Conservation (phyloP, 2,797 vertebrate species). For the Protonibea diacanthus region DNA sequence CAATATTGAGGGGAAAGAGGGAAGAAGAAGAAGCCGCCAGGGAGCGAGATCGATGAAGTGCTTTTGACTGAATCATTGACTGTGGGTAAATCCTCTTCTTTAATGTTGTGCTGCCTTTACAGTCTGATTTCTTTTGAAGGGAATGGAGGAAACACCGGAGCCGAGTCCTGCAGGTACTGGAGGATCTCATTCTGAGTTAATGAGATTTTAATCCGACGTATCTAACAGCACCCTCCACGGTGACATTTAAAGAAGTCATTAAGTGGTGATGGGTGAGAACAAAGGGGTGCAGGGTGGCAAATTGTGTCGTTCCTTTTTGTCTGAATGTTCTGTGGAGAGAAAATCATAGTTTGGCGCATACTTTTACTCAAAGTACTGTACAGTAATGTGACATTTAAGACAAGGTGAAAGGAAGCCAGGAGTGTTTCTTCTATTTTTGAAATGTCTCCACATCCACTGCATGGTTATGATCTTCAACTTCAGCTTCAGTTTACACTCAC, state of each 20-base stretch:
- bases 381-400: slow-evolving; percentile 7
- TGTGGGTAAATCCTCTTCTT: slow-evolving; percentile 39
- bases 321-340: neutral
- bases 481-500: too few relatives aligned
- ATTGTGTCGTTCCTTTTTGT: neutral
- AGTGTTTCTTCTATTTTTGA: too few relatives aligned
- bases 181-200: slow-evolving; percentile 54
- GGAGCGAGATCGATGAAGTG: slow-evolving; percentile 33
- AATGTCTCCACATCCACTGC: too few relatives aligned
- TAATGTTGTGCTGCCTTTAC: slow-evolving; percentile 23
- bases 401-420: too few relatives aligned
- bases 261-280: slow-evolving; percentile 47
- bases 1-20: neutral
- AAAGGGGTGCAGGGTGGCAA: neutral
- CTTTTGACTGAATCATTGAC: slow-evolving; percentile 39
- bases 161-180: slow-evolving; percentile 13
- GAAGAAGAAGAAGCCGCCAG: neutral
- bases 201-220: slow-evolving; percentile 63
- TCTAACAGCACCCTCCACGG: slow-evolving; percentile 31
- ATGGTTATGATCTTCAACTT: too few relatives aligned
- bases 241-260: slow-evolving; percentile 72
- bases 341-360: neutral
- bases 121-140: slow-evolving; percentile 4
- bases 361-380: neutral
- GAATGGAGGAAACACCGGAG: neutral